Base-by-base conservation (phyloP, 2,888 invertebrate genomes). In the Chaitophorus viminalis region DNA sequence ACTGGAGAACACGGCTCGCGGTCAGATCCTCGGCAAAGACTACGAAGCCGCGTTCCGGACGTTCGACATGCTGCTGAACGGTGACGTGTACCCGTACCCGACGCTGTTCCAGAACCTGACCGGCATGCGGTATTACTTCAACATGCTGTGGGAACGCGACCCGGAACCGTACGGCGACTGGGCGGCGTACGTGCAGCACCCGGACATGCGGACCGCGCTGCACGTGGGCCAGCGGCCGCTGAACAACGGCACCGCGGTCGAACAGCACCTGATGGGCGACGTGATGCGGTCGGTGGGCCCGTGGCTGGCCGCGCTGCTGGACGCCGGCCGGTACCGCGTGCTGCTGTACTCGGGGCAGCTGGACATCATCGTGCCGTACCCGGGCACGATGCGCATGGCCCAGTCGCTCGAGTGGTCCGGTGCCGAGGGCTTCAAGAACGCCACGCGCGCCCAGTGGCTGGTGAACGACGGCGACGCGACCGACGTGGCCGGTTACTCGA, bases 301-400 rank as follows among this genome's bases (percentile, higher is more conserved):
- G 0, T 94, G 95, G 93, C 21, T 89, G 11, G 70, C 77, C 29
- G 68, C 31, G 31, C 21, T 74, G n/a, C 52, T 87, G 18, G 82
- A 87, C 70, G n/a, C 82, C n/a, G 79, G 87, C 18, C 17, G 21
- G n/a, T 87, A 86, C 60, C 86, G 82, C 21, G 87, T 87, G 18
- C 78, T 89, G 18, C n/a, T 89, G 60, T 89, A 89, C 91, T 97
- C 95, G 91, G 98, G 98, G 0, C 97, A 98, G 91, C 91, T 98
- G 89, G 98, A 98, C 91, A 95, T 98, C n/a, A 96, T 98, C 89
- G 96, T 97, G 0, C 96, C 97, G 0, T 96, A 97, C 91, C 96
- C 54, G 18, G 87, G 87, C 33, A 87, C 87, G 65, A 75, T 81
- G 87, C 74, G 65, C 39, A 60, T 81, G 81, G 87, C 74, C 5